Conservation (phyloP, 2,888 invertebrate species). For the Temnothorax rugatulus region DNA sequence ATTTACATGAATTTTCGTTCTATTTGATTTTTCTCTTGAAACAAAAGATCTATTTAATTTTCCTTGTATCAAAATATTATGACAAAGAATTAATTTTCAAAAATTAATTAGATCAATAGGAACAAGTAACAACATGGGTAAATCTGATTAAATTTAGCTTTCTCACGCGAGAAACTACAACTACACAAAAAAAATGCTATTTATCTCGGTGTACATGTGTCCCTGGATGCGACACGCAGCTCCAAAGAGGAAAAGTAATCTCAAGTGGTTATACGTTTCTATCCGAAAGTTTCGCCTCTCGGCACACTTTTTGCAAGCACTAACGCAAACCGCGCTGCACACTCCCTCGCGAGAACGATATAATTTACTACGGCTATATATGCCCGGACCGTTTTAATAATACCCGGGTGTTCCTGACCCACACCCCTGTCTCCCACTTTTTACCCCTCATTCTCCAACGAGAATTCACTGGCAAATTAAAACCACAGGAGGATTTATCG, state of each 20-base stretch:
- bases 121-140: neutral
- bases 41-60: neutral
- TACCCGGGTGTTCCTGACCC: constrained; percentile 70
- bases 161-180: neutral
- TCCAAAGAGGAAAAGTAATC: constrained; percentile 71
- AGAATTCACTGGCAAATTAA: constrained; percentile 78
- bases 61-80: neutral
- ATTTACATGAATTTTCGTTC: constrained; percentile 1
- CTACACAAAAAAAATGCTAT: constrained; percentile 21
- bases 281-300: constrained; percentile 67
- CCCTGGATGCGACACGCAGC: constrained; percentile 40
- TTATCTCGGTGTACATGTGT: constrained; percentile 39
- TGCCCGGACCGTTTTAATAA: constrained; percentile 78
- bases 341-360: constrained; percentile 71
- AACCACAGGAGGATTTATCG: constrained; percentile 78
- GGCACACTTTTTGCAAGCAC: constrained; percentile 49
- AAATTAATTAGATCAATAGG: constrained; percentile 8
- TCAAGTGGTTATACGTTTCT: constrained; percentile 73
- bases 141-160: constrained; percentile 27
- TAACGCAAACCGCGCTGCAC: constrained; percentile 49
- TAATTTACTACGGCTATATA: constrained; percentile 78
- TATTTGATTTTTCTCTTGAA: neutral
- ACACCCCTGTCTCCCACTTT: constrained; percentile 49
- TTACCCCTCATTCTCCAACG: constrained; percentile 52
- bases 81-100: neutral